Percentiles rank a stretch among this genome's conserved stretches.
Conservation (phyloP, 2,797 vertebrate species). For the Silurus lanzhouensis region DNA sequence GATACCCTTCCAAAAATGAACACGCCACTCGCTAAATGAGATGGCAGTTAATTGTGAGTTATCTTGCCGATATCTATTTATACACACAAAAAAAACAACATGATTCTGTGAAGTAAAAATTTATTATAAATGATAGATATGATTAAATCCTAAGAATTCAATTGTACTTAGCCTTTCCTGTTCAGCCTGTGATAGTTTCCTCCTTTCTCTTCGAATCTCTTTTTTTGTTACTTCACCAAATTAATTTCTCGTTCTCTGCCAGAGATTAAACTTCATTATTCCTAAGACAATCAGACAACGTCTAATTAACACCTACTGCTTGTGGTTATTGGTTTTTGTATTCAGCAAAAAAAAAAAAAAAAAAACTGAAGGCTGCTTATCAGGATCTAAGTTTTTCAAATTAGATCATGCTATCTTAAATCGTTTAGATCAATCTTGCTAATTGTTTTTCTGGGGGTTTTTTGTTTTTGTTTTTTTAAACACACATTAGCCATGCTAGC, state of each 20-base stretch:
- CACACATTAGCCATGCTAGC: not conserved
- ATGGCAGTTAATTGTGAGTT: not conserved
- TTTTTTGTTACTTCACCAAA: not conserved
- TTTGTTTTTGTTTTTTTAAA: not conserved
- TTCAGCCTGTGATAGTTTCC: not conserved
- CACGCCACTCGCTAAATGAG: not conserved
- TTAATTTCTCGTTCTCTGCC: not conserved
- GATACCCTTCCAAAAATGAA: not conserved
- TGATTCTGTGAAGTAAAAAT: not conserved
- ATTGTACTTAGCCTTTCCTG: not conserved
- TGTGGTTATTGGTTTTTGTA: not conserved
- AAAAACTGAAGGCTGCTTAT: not conserved
- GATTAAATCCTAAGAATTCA: not conserved
- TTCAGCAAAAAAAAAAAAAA: not conserved
- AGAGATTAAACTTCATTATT: not conserved
- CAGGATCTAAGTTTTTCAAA: constrained; percentile 8
- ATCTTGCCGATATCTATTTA: not conserved
- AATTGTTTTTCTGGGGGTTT: not conserved
- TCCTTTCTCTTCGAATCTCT: not conserved
- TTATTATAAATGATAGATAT: not conserved
- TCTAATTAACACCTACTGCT: constrained; percentile 19
- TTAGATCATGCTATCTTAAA: constrained; percentile 2
- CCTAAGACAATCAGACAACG: not conserved
- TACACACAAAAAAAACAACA: not conserved
- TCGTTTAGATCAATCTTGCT: not conserved